Evolutionary conservation across 1,140 invertebrate genomes (phyloP).

Genomic region (Drosophila ananassae): DNA sequence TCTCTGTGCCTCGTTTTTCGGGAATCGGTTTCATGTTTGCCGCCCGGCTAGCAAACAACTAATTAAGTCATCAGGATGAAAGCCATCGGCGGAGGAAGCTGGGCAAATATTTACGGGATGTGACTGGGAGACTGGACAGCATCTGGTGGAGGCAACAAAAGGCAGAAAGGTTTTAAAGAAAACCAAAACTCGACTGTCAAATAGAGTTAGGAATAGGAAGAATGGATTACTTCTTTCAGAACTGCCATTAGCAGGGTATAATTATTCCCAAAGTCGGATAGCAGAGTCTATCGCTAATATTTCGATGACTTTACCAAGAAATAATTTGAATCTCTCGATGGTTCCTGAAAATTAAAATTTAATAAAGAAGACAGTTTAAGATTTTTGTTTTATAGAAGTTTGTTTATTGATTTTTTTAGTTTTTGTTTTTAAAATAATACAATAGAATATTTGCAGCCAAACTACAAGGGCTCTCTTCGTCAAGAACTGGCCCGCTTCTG

Average conservation of each 20-base stretch:
- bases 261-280: neutral
- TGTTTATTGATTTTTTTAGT: constrained; percentile 32
- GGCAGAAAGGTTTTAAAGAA: neutral
- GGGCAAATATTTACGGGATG: constrained; percentile 30
- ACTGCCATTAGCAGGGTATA: neutral
- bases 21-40: constrained; percentile 67
- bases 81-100: constrained; percentile 43
- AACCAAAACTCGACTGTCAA: neutral
- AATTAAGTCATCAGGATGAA: constrained; percentile 77
- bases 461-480: constrained; percentile 32
- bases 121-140: constrained; percentile 22
- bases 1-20: constrained; percentile 22
- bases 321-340: too few species aligned
- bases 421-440: constrained; percentile 1
- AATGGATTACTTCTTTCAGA: neutral
- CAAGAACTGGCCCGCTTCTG: constrained; percentile 6
- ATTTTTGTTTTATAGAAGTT: constrained; percentile 17
- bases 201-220: neutral
- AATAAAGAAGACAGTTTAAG: constrained; percentile 2
- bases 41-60: constrained; percentile 60
- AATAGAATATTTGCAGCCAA: constrained; percentile 36
- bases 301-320: neutral
- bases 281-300: neutral
- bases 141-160: constrained; percentile 13
- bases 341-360: neutral